These are phyloP conservation scores for Sylvietta virens DNA, from an alignment of 2,113 vertebrate genomes.

Conservation along the genomic window DNA sequence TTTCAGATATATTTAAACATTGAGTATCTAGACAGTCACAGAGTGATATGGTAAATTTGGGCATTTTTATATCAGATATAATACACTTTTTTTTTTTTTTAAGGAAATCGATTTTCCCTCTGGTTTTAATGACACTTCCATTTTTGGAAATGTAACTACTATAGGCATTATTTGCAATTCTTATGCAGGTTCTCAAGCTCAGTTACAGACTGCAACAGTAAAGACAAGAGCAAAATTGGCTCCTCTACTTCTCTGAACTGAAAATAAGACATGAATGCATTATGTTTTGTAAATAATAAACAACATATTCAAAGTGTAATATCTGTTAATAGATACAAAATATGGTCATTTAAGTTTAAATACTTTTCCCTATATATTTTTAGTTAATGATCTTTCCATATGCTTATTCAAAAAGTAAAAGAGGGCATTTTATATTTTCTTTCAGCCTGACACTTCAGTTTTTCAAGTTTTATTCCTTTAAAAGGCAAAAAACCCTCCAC, in stretches of 20 bases:
- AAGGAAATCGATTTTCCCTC: neutral
- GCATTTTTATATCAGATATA: neutral
- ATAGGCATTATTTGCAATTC: neutral
- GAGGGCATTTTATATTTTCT: neutral
- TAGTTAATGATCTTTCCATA: neutral
- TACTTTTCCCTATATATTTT: neutral
- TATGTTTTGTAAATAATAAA: neutral
- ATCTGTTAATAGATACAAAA: neutral
- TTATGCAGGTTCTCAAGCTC: neutral
- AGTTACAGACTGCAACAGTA: neutral
- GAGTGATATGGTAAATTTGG: neutral
- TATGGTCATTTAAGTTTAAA: neutral
- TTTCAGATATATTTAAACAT: neutral
- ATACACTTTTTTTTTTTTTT: neutral
- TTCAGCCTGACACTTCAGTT: neutral
- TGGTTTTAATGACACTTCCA: neutral
- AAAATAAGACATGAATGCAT: neutral
- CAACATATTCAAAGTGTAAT: neutral
- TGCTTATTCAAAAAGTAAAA: neutral
- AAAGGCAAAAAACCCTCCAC: neutral
- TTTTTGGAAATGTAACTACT: neutral
- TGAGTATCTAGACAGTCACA: neutral
- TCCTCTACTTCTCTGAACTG: neutral
- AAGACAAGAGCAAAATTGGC: neutral
- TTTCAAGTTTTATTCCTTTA: neutral